Evolutionary conservation across 2,888 invertebrate genomes (phyloP), one percentile per base, ranked within the genome.

Genomic region (Standfussiana lucernea): DNA sequence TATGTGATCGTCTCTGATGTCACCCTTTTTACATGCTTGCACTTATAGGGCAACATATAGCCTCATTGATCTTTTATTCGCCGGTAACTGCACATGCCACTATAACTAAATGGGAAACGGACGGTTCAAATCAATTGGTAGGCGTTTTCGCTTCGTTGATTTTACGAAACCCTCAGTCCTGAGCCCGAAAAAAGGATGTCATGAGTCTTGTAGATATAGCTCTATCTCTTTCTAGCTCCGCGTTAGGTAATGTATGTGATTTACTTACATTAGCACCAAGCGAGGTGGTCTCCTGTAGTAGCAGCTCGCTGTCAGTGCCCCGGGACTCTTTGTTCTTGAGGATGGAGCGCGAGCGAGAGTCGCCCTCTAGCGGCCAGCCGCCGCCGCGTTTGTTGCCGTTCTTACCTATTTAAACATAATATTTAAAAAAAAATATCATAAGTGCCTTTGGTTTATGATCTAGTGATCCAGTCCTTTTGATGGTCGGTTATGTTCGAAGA

Each of bases 301-400:
- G 94, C 86, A 96, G 92, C 90, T 97, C 97, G 91, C 97, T 97
- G 92, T 97, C 97, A n/a, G 97, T 97, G 82, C 97, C 97, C 78
- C 96, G 94, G 69, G 95, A 93, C 92, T 97, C 97, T 91, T 97
- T 97, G 90, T 97, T 97, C 92, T 97, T 97, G 85, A 97, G 95
- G 81, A 97, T 97, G 79, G 97, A 97, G 56, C 97, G 95, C 50
- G 96, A 94, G 59, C 96, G 94, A 50, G 96, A 94, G 89, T 97
- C 97, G 80, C 95, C 91, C 85, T 96, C 97, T 77, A 91, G 88
- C 81, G 95, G 93, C 95, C 96, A 95, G 80, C 95, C 95, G 83
- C 95, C 92, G 83, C 94, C 92, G 64, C 96, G 94, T 88, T 96
- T 96, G 87, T 93, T 96, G 86, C 97, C 97, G 81, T 97, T 97